A percentile compares a stretch with the other conserved stretches of the same genome.
These are phyloP conservation scores for Circaetus gallicus DNA, from an alignment of 2,113 vertebrate genomes.

Conservation along the genomic window DNA sequence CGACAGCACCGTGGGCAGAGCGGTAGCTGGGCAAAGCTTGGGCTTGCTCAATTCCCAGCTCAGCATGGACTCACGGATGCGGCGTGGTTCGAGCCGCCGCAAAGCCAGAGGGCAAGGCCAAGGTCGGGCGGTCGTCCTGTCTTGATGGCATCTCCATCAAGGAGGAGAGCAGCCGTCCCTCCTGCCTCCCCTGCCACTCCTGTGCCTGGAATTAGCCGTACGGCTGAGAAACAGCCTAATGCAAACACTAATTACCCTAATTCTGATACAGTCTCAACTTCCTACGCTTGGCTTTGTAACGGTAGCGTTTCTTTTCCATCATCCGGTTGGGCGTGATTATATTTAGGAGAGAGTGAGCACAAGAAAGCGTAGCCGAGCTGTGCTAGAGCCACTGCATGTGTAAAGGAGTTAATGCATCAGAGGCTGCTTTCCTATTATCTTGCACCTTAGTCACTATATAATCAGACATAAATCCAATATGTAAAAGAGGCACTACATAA, in stretches of 20 bases:
- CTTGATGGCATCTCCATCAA: not conserved
- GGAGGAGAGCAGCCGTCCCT: not conserved
- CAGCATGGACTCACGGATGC: accelerated
- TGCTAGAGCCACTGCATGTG: accelerated
- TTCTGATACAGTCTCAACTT: not conserved
- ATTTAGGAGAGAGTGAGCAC: not conserved
- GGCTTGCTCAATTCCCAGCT: not conserved
- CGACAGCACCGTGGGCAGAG: not conserved
- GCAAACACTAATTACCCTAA: constrained; percentile 1
- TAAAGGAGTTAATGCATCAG: not conserved
- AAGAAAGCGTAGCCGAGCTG: not conserved
- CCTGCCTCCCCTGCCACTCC: not conserved
- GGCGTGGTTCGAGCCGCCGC: accelerated
- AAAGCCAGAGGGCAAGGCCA: not conserved
- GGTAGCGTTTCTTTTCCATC: not conserved
- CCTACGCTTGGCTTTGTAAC: not conserved
- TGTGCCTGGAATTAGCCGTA: accelerated
- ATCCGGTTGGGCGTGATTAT: not conserved
- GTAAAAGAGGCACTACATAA: not conserved
- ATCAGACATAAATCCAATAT: not conserved
- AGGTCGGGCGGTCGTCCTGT: accelerated
- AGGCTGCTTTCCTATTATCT: not conserved
- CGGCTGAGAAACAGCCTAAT: not conserved
- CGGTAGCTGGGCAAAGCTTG: not conserved
- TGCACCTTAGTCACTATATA: not conserved